Base-by-base conservation (phyloP, 2,888 invertebrate species). In the Tanaodytes sp. region DNA sequence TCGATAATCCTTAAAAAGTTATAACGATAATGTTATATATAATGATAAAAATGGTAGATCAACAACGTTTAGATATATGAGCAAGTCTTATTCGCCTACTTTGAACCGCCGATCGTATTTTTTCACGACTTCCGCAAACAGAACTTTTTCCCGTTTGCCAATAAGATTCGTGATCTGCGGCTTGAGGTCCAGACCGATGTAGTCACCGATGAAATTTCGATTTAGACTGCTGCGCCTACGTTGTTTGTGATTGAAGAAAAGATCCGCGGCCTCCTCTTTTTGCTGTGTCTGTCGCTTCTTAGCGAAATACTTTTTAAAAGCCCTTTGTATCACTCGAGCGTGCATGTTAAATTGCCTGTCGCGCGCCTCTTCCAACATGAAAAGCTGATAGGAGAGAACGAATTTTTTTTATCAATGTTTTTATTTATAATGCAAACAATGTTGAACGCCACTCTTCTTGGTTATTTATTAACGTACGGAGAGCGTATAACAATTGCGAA, bases 41-140 rank as follows among this genome's bases (percentile, higher is more conserved):
- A n/a, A n/a, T n/a, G n/a, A n/a, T n/a, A n/a, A n/a, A n/a, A n/a
- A n/a, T n/a, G n/a, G n/a, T n/a, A n/a, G n/a, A n/a, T 39, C 27
- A 49, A 15, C n/a, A 23, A 20, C 31, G 54, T 57, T 49, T 31
- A 6, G 36, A 55, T 42, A n/a, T n/a, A n/a, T n/a, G n/a, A n/a
- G n/a, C n/a, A n/a, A n/a, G n/a, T n/a, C n/a, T n/a, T n/a, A n/a
- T n/a, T n/a, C n/a, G n/a, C n/a, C n/a, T 73, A 89, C 90, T 87
- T 90, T 90, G 78, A 91, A 91, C 55, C 89, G 81, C 48, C 91
- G 84, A 79, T 91, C 91, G 82, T 88, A 91, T 80, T 91, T 91
- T 74, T 86, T 87, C 36, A 90, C 89, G 33, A 88, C 87, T 77
- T 89, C 88, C 23, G 91, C 90, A 83, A 90, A 91, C 66, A 88